A percentile compares a stretch with the other conserved stretches of the same genome.
These are phyloP conservation scores for Liodrosophila aerea DNA, from an alignment of 2,888 invertebrate species.

Conservation along the genomic window DNA sequence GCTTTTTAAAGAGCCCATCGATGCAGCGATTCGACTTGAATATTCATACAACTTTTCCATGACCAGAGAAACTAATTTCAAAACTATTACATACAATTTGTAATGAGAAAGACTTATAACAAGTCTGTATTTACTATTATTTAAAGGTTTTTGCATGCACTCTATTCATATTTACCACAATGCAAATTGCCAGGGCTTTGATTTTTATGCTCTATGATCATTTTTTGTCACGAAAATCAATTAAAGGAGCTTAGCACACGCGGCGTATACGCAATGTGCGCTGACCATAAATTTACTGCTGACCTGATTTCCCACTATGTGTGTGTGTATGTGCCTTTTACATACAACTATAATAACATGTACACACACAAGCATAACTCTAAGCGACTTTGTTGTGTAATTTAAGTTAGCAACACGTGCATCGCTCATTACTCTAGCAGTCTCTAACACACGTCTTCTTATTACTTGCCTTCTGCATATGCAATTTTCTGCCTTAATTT, in stretches of 20 bases:
- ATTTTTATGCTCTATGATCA: background rate
- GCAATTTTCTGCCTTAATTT: conserved; percentile 13
- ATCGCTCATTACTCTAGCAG: conserved; percentile 27
- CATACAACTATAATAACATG: too few species aligned
- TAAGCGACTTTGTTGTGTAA: conserved; percentile 33
- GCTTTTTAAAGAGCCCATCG: too few species aligned
- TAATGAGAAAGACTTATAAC: too few species aligned
- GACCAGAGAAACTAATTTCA: too few species aligned
- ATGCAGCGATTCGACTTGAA: too few species aligned
- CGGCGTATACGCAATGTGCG: conserved; percentile 26
- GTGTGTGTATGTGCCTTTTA: conserved; percentile 3
- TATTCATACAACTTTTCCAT: too few species aligned
- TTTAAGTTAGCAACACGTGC: conserved; percentile 47
- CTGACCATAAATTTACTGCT: background rate
- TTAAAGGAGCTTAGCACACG: conserved; percentile 38
- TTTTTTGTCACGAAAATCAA: conserved; percentile 39
- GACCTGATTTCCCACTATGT: conserved; percentile 27
- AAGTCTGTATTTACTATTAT: too few species aligned
- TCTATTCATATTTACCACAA: too few species aligned
- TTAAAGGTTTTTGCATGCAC: too few species aligned
- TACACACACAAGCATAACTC: conserved; percentile 21
- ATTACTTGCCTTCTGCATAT: background rate
- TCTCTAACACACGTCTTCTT: background rate
- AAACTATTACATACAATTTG: too few species aligned
- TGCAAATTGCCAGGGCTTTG: background rate